Percentiles rank a stretch among this genome's conserved stretches.
These are phyloP conservation scores for Pocota personata DNA, from an alignment of 2,888 invertebrate genomes.

Conservation along the genomic window DNA sequence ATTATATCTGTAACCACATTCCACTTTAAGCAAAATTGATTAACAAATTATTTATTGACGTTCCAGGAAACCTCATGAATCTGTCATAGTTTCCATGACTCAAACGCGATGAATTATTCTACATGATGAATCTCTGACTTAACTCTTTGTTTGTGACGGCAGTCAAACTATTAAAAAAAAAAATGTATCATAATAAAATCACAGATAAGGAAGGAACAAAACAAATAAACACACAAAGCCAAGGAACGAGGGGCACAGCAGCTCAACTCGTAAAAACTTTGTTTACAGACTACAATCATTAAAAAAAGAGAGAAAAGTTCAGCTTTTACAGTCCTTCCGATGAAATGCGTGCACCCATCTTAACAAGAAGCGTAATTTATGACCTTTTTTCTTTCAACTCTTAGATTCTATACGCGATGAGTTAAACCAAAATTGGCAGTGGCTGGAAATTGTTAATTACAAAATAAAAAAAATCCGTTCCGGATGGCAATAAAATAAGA, in stretches of 20 bases:
- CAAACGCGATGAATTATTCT: not conserved
- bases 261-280: not conserved
- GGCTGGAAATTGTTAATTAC: conserved; percentile 38
- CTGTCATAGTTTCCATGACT: not conserved
- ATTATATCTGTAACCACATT: not conserved
- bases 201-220: not conserved
- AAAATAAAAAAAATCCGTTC: conserved; percentile 43
- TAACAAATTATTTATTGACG: not conserved
- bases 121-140: not conserved
- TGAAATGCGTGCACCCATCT: not conserved
- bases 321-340: not conserved
- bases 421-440: conserved; percentile 9
- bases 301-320: not conserved
- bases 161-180: not conserved
- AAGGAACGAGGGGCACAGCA: not conserved
- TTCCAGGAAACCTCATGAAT: not conserved
- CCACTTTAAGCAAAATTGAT: no score
- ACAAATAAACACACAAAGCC: not conserved
- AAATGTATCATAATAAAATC: not conserved
- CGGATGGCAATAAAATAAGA: conserved; percentile 25
- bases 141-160: not conserved
- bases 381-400: not conserved
- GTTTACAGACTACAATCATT: not conserved
- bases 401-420: not conserved
- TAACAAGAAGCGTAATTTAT: conserved; percentile 21